Evolutionary conservation across 2,113 vertebrate genomes (phyloP).

Genomic region (Chloropsis hardwickii): DNA sequence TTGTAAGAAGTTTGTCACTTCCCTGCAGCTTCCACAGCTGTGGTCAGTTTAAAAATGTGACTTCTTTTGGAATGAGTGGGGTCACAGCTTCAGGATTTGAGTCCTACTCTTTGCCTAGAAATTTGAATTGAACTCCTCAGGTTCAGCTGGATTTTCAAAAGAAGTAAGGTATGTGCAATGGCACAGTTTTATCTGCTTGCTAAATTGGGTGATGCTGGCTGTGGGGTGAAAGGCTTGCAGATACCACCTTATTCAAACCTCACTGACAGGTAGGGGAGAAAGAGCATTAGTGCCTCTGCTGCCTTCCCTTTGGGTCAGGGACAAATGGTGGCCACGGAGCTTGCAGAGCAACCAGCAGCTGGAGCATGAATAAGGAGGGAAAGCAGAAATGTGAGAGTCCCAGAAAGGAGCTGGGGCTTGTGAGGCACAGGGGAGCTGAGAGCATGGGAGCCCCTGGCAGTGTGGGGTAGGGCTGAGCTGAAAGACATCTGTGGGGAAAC

Average conservation of each 20-base stretch:
- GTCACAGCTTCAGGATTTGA: not conserved
- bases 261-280: not conserved
- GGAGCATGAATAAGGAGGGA: not conserved
- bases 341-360: not conserved
- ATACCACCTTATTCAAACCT: not conserved
- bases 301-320: not conserved
- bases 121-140: not conserved
- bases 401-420: not conserved
- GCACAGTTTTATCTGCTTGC: not conserved
- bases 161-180: not conserved
- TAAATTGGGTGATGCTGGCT: not conserved
- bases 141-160: not conserved
- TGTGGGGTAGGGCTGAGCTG: not conserved
- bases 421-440: rapidly evolving
- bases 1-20: not conserved
- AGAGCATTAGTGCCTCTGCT: not conserved
- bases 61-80: not conserved
- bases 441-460: not conserved
- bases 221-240: not conserved
- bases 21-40: not conserved
- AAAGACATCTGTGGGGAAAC: not conserved
- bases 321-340: not conserved
- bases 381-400: not conserved
- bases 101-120: not conserved
- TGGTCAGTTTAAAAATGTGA: not conserved